Evolutionary conservation across 2,888 invertebrate genomes (phyloP).

Genomic region (Homarus gammarus): DNA sequence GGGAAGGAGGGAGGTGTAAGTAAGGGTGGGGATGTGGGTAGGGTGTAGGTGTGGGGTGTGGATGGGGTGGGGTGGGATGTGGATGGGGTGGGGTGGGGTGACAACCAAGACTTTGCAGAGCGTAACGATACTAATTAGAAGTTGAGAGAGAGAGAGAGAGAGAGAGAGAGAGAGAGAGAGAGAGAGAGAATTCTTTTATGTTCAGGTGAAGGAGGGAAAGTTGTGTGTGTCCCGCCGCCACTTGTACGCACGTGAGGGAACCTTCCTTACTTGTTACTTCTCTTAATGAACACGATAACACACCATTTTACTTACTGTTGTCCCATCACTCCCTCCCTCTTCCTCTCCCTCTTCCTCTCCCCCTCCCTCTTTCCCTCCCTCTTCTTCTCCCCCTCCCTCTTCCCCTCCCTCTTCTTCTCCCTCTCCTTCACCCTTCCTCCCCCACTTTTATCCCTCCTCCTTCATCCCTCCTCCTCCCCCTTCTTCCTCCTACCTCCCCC

Average conservation of each 20-base stretch:
- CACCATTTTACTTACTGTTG: too few species aligned
- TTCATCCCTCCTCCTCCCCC: neutral
- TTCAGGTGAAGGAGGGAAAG: conserved; percentile 9
- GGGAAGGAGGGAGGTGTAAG: neutral
- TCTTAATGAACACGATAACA: too few species aligned
- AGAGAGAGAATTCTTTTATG: conserved; percentile 1
- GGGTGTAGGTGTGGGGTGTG: neutral
- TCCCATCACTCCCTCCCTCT: neutral
- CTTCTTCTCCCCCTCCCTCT: neutral
- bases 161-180: too few species aligned
- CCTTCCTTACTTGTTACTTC: neutral
- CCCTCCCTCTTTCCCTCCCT: neutral
- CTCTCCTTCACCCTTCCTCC: neutral
- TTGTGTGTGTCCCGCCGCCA: too few species aligned
- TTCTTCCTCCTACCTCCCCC: too few species aligned
- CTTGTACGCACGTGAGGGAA: neutral
- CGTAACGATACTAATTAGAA: conserved; percentile 16
- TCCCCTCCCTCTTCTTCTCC: neutral
- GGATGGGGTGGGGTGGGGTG: neutral
- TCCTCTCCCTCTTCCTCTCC: conserved; percentile 8
- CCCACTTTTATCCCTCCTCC: neutral
- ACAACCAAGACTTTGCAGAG: neutral
- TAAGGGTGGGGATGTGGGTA: neutral
- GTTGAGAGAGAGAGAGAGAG: too few species aligned
- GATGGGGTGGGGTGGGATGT: neutral